These are phyloP conservation scores for Rhabdophis nuchalis DNA, from an alignment of 2,797 vertebrate species.

Conservation along the genomic window DNA sequence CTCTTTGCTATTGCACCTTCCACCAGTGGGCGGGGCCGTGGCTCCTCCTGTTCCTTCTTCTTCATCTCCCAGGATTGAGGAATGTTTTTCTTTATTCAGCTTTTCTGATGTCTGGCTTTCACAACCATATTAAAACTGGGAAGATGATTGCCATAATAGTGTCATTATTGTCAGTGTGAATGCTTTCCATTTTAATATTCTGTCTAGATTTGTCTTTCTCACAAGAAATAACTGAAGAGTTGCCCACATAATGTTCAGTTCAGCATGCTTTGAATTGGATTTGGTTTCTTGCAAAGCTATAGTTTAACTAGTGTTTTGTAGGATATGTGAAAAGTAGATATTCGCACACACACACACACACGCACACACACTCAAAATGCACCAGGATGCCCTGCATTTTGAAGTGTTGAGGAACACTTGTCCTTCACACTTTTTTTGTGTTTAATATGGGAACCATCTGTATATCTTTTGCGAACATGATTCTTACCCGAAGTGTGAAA, in stretches of 20 bases:
- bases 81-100: neutral
- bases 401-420: neutral
- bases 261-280: neutral
- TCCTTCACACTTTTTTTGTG: slow-evolving; percentile 8
- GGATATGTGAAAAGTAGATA: neutral
- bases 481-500: slow-evolving; percentile 17
- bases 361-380: neutral
- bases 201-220: neutral
- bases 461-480: neutral
- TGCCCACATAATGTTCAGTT: neutral
- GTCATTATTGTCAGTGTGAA: neutral
- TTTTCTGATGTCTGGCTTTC: neutral
- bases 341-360: no score
- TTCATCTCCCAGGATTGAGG: no score
- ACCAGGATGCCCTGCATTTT: neutral
- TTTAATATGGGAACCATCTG: slow-evolving; percentile 22
- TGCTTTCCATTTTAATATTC: neutral
- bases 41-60: no score
- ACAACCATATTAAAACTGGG: neutral
- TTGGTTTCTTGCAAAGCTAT: neutral
- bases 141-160: neutral
- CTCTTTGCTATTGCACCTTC: no score
- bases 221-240: neutral
- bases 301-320: neutral
- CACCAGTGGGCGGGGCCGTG: no score